phyloP scores from a whole-genome alignment of 2,797 vertebrate species.

The Clarias pachynema region DNA sequence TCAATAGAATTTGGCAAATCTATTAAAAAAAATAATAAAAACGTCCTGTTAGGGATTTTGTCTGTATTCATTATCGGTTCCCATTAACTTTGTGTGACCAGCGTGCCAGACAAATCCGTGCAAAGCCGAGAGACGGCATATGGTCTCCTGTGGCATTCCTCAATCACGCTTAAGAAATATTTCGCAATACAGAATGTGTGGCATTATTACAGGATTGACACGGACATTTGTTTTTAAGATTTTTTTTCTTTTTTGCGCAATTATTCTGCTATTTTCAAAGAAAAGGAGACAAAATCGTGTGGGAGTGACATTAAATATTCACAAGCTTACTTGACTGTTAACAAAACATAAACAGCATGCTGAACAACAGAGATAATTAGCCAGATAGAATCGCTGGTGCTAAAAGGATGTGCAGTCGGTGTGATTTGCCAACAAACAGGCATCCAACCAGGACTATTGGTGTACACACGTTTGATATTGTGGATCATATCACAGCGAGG shows the following conservation, averaged over 20 bases:
- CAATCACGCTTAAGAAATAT: background rate
- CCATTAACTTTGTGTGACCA: slow-evolving; percentile 16
- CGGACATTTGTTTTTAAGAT: background rate
- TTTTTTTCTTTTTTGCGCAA: background rate
- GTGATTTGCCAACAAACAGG: slow-evolving; percentile 20
- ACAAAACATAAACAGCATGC: slow-evolving; percentile 37
- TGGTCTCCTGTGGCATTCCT: slow-evolving; percentile 13
- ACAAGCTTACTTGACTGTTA: slow-evolving; percentile 45
- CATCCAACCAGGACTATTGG: slow-evolving; percentile 29
- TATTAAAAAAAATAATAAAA: background rate
- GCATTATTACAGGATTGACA: slow-evolving; percentile 12
- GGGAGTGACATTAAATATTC: slow-evolving; percentile 42
- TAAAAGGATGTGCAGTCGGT: slow-evolving; percentile 16
- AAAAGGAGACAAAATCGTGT: slow-evolving; percentile 8
- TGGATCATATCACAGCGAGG: background rate
- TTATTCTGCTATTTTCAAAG: slow-evolving; percentile 27
- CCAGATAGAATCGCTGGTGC: slow-evolving; percentile 27
- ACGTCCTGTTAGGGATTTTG: background rate
- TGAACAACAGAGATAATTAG: slow-evolving; percentile 36
- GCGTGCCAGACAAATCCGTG: slow-evolving; percentile 10
- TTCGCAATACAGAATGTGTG: background rate
- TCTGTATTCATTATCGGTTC: slow-evolving; percentile 10
- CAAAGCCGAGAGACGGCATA: slow-evolving; percentile 30
- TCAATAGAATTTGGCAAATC: background rate
- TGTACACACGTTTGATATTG: slow-evolving; percentile 6